Evolutionary conservation across 1,140 invertebrate species (phyloP).

Genomic region (Aphelenchoides besseyi): DNA sequence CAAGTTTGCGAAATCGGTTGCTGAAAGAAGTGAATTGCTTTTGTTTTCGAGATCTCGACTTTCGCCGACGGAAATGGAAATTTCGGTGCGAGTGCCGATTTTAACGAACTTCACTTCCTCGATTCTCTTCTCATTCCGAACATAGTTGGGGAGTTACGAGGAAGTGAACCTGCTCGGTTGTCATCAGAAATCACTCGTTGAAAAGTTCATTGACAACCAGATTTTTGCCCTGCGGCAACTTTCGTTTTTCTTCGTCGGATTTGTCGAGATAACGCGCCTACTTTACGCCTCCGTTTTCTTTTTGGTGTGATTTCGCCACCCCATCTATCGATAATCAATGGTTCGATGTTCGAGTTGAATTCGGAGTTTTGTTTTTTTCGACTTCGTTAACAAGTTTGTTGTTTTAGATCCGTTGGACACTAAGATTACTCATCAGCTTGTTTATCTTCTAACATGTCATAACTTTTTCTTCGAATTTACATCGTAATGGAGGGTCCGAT

Average conservation of each 20-base stretch:
- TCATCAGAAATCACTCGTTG: too few species aligned
- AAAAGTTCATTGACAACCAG: background rate
- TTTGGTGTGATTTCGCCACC: background rate
- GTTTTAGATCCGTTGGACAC: background rate
- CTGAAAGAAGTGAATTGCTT: background rate
- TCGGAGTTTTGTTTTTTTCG: background rate
- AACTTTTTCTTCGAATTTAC: background rate
- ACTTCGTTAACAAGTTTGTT: background rate
- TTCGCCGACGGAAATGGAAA: slow-evolving; percentile 3
- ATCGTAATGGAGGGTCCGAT: background rate
- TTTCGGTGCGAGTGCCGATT: background rate
- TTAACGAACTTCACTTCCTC: background rate
- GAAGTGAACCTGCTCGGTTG: too few species aligned
- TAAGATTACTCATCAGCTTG: background rate
- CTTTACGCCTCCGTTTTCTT: background rate
- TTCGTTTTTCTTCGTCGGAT: background rate
- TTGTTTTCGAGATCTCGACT: background rate
- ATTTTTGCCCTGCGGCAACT: background rate
- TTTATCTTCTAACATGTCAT: background rate
- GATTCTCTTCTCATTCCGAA: too few species aligned
- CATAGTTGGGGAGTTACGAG: too few species aligned
- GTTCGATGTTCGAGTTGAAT: background rate
- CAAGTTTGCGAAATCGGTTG: too few species aligned
- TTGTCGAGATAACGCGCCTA: background rate
- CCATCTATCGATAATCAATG: background rate